Percentiles rank a stretch among this genome's conserved stretches.
phyloP scores from a whole-genome alignment of 2,113 vertebrate genomes.

The Ifrita kowaldi region DNA sequence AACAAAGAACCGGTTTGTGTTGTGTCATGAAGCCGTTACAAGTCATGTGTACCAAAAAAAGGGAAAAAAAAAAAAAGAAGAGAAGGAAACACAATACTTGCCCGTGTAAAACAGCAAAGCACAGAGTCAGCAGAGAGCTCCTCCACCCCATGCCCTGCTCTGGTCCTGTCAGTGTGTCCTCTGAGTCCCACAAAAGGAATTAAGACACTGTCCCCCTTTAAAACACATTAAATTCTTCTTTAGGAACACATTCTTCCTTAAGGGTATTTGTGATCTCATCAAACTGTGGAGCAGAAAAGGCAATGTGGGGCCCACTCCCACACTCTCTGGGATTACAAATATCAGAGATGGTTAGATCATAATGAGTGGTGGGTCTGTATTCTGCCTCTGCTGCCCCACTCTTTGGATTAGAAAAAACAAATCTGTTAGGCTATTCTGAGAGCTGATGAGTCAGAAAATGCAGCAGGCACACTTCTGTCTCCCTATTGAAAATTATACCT shows the following conservation, averaged over 20 bases:
- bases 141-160: background rate
- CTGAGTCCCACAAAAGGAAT: background rate
- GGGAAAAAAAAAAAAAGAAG: no score
- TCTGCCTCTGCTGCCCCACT: background rate
- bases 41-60: background rate
- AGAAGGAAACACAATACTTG: background rate
- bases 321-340: background rate
- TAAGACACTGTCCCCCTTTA: background rate
- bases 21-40: background rate
- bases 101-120: background rate
- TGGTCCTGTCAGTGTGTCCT: background rate
- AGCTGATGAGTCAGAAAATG: background rate
- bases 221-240: background rate
- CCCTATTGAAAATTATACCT: background rate
- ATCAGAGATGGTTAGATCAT: background rate
- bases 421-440: background rate
- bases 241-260: background rate
- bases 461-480: background rate
- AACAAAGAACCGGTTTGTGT: accelerated
- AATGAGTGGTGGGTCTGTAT: background rate
- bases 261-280: background rate
- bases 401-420: background rate
- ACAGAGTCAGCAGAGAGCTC: background rate
- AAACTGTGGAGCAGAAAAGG: background rate
- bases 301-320: background rate